Conservation (phyloP, 2,797 vertebrate species). For the Epinephelus awoara region DNA sequence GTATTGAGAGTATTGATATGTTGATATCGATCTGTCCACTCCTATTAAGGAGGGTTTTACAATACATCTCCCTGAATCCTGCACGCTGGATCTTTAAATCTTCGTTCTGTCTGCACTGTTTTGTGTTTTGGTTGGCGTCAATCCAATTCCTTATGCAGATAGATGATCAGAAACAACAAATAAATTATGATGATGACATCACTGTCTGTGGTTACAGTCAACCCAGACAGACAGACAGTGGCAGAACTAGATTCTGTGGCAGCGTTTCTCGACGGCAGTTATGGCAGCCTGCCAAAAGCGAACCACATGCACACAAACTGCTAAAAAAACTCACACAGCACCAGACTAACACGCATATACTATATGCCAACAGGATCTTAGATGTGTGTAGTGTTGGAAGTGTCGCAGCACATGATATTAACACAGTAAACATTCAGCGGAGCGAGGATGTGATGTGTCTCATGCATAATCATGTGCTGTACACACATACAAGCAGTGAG, state of each 20-base stretch:
- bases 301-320: conserved; percentile 42
- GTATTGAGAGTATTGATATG: no score
- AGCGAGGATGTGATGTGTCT: not conserved
- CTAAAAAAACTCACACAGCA: conserved; percentile 7
- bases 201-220: conserved; percentile 33
- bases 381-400: conserved; percentile 2
- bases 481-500: conserved; percentile 25
- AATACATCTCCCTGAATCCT: no score
- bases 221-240: conserved; percentile 60
- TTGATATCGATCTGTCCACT: no score
- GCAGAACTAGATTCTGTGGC: conserved; percentile 66
- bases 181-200: conserved; percentile 33
- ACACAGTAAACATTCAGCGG: conserved; percentile 33
- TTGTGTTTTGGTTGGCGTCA: conserved; percentile 21
- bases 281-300: conserved; percentile 41
- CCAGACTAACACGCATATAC: conserved; percentile 2
- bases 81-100: not conserved
- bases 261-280: conserved; percentile 44
- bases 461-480: conserved; percentile 7
- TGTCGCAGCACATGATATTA: conserved; percentile 15
- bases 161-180: conserved; percentile 32
- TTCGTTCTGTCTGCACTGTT: conserved; percentile 29
- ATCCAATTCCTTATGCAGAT: conserved; percentile 3
- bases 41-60: no score
- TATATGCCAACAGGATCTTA: conserved; percentile 6